Evolutionary conservation across 2,113 vertebrate species (phyloP).

Genomic region (Recurvirostra avosetta): DNA sequence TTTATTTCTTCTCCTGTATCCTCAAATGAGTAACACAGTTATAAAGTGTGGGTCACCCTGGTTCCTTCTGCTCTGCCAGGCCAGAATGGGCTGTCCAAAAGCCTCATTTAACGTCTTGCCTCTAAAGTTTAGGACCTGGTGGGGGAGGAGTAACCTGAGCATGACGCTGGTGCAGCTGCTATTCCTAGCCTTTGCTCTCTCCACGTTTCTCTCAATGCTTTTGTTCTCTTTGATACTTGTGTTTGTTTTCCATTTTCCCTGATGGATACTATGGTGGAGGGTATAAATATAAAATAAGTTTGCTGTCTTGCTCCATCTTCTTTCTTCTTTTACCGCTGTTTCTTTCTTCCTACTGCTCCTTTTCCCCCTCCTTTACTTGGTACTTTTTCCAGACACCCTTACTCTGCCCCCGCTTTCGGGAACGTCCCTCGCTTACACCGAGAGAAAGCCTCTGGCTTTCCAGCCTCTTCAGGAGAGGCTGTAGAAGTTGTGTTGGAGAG

Average conservation of each 20-base stretch:
- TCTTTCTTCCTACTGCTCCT: not conserved
- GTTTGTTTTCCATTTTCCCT: not conserved
- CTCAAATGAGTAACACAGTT: not conserved
- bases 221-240: not conserved
- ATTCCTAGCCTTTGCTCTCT: not conserved
- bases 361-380: not conserved
- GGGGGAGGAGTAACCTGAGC: not conserved
- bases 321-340: not conserved
- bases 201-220: not conserved
- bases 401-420: not conserved
- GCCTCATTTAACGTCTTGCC: not conserved
- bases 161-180: not conserved
- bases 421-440: not conserved
- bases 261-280: not conserved
- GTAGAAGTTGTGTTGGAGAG: not conserved
- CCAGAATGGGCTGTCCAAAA: not conserved
- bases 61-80: not conserved
- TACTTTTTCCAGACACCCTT: not conserved
- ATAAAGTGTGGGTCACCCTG: not conserved
- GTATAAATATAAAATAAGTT: not conserved
- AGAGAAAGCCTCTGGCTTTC: not conserved
- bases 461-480: not conserved
- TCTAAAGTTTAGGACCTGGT: not conserved
- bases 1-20: not conserved
- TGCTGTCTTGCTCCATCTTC: not conserved